Conservation (phyloP, 2,113 vertebrate species). For the Atlantisia rogersi region DNA sequence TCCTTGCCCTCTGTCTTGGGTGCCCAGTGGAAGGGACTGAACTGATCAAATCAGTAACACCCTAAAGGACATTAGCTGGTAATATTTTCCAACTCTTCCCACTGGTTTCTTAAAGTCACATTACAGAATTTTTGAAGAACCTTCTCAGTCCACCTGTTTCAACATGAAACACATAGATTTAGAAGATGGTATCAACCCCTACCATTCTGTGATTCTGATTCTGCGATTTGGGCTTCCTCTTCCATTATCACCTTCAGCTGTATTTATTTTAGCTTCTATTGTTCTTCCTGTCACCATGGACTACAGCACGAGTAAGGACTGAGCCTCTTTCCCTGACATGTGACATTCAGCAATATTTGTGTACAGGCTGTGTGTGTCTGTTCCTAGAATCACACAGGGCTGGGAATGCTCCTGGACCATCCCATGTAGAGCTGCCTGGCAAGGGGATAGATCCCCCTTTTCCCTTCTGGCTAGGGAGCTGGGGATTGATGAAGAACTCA, state of each 20-base stretch:
- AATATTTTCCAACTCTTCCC: background rate
- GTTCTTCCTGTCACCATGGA: background rate
- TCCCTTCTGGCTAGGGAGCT: accelerated
- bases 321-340: background rate
- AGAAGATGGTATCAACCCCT: background rate
- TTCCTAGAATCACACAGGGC: background rate
- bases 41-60: background rate
- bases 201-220: too few relatives aligned
- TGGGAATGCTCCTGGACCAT: background rate
- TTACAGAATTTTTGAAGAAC: background rate
- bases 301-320: background rate
- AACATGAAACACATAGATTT: background rate
- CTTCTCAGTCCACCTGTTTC: background rate
- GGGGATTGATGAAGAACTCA: background rate
- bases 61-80: background rate
- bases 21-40: background rate
- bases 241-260: background rate
- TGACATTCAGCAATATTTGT: background rate
- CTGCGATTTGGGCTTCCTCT: background rate
- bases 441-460: background rate
- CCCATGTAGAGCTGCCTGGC: background rate
- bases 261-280: background rate
- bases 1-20: background rate
- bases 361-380: background rate
- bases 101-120: background rate